Evolutionary conservation across 1,140 invertebrate genomes (phyloP).

Genomic region (Eupristina koningsbergeri): DNA sequence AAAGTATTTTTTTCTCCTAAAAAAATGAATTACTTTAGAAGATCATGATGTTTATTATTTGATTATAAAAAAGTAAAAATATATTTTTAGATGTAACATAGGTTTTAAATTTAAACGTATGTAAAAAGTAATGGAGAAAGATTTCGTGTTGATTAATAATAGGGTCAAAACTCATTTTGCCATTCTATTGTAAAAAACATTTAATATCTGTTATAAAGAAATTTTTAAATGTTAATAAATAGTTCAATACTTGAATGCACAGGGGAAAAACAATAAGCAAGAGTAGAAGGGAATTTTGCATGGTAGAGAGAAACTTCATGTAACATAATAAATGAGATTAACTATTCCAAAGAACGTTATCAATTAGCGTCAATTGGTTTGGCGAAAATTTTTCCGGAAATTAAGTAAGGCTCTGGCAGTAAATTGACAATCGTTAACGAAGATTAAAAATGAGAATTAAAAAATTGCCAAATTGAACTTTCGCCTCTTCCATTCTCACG

Average conservation of each 20-base stretch:
- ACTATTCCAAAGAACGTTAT: neutral
- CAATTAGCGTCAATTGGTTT: neutral
- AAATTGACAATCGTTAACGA: neutral
- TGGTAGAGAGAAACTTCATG: neutral
- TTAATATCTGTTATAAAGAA: neutral
- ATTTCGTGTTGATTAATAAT: neutral
- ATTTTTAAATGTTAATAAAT: neutral
- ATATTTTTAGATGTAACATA: too few relatives aligned
- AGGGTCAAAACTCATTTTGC: neutral
- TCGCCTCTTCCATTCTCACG: constrained; percentile 4
- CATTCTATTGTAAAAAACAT: neutral
- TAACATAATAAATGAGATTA: constrained; percentile 11
- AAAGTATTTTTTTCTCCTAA: neutral
- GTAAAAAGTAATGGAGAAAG: neutral
- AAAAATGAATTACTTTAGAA: neutral
- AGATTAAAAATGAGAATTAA: neutral
- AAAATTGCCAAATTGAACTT: constrained; percentile 21
- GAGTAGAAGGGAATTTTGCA: neutral
- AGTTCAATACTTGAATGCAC: neutral
- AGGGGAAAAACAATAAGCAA: neutral
- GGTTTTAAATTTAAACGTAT: neutral
- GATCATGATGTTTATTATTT: too few relatives aligned
- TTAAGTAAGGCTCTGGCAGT: neutral
- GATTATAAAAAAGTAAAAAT: too few relatives aligned
- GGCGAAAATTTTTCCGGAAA: constrained; percentile 11